These are phyloP conservation scores for Micronisus gabar DNA, from an alignment of 2,113 vertebrate species.

Conservation along the genomic window DNA sequence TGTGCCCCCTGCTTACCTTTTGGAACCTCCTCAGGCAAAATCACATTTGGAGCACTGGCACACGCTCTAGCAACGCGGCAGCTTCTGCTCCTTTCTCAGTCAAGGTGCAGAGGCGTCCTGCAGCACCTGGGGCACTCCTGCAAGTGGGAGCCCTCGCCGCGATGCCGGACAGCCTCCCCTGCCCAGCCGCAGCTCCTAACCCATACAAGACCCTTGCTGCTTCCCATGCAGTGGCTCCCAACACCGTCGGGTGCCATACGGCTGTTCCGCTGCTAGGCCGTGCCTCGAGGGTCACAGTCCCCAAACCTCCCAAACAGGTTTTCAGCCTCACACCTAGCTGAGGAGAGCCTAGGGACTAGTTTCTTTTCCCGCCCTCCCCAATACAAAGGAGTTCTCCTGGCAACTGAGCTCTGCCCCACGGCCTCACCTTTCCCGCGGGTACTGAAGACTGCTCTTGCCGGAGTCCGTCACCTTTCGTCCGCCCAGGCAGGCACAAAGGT, in stretches of 20 bases:
- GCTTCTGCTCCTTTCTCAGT: background rate
- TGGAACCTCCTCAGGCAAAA: background rate
- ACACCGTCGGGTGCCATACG: background rate
- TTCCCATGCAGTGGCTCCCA: background rate
- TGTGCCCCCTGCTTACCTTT: background rate
- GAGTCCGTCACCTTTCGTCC: background rate
- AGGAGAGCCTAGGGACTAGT: background rate
- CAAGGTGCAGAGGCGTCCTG: background rate
- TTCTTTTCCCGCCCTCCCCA: accelerated
- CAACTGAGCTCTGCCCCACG: background rate
- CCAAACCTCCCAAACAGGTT: background rate
- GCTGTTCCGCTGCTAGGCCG: background rate
- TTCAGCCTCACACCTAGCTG: background rate
- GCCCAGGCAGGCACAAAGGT: no score
- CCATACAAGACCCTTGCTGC: background rate
- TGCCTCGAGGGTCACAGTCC: background rate
- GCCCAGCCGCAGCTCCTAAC: background rate
- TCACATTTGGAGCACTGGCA: accelerated
- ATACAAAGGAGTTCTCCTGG: background rate
- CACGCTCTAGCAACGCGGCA: background rate
- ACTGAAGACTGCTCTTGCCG: background rate
- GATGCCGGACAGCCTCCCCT: no score
- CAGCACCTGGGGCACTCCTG: background rate
- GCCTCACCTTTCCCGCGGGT: background rate
- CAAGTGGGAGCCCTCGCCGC: background rate